These are phyloP conservation scores for Conus betulinus DNA, from an alignment of 1,140 invertebrate species.

Conservation along the genomic window DNA sequence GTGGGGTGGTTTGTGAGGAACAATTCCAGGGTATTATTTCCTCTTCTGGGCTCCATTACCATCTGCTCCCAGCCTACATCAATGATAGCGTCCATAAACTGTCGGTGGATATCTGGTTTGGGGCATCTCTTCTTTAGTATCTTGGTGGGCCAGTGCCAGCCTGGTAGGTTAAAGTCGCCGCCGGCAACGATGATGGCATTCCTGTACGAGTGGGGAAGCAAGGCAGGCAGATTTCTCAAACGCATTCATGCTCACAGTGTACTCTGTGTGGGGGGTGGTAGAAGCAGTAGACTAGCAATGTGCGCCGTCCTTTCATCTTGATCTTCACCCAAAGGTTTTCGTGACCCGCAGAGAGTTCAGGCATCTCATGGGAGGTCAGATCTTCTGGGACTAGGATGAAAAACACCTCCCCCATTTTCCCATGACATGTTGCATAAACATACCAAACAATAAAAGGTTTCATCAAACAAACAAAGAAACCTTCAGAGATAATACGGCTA, in stretches of 20 bases:
- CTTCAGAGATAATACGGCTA: too few relatives aligned
- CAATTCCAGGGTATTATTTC: not conserved
- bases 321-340: not conserved
- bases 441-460: too few relatives aligned
- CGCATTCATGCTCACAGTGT: not conserved
- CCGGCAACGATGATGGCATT: conserved; percentile 7
- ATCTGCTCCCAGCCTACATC: not conserved
- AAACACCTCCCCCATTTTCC: too few relatives aligned
- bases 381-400: too few relatives aligned
- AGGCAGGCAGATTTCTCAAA: not conserved
- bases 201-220: not conserved
- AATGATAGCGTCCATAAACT: not conserved
- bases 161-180: conserved; percentile 7
- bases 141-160: conserved; percentile 19
- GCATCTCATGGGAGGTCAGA: too few relatives aligned
- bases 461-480: too few relatives aligned
- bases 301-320: not conserved
- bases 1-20: not conserved
- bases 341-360: not conserved
- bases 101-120: not conserved
- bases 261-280: not conserved
- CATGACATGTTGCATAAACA: too few relatives aligned
- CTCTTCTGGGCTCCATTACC: not conserved
- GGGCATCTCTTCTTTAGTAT: not conserved
- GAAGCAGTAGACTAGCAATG: not conserved